Percentiles rank a stretch among this genome's conserved stretches.
phyloP scores from a whole-genome alignment of 2,113 vertebrate genomes.

The Lepus americanus region DNA sequence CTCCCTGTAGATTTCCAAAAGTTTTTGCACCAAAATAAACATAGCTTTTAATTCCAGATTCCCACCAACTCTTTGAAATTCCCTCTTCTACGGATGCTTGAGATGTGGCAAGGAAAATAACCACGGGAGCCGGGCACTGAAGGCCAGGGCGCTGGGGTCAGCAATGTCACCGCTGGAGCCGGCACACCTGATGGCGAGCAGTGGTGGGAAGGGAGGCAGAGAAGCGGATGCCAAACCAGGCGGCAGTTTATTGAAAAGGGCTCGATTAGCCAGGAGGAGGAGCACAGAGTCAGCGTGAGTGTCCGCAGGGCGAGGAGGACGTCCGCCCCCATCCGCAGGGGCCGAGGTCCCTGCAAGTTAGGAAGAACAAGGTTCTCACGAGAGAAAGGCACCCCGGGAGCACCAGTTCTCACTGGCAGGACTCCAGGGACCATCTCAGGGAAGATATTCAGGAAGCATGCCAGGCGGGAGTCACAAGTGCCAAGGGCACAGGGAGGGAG shows the following conservation, averaged over 20 bases:
- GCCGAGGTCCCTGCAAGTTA: not conserved
- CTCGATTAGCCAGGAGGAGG: not conserved
- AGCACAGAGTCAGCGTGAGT: not conserved
- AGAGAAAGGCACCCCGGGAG: not conserved
- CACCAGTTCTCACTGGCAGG: not conserved
- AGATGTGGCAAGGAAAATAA: no score
- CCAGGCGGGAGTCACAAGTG: not conserved
- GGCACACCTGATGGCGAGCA: not conserved
- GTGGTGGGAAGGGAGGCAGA: not conserved
- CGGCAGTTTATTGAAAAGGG: not conserved
- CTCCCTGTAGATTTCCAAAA: no score
- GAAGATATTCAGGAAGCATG: not conserved
- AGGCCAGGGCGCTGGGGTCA: no score
- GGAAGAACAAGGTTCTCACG: not conserved
- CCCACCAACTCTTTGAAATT: no score
- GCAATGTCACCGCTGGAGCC: not conserved
- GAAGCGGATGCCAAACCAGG: not conserved
- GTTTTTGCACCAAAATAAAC: no score
- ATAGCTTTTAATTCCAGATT: no score
- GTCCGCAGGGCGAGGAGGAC: not conserved
- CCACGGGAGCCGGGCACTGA: no score
- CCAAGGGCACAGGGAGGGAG: no score
- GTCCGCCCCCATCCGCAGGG: no score
- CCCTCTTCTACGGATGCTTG: no score
- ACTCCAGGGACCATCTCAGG: not conserved